phyloP scores from a whole-genome alignment of 2,113 vertebrate genomes.

The Tragelaphus scriptus region DNA sequence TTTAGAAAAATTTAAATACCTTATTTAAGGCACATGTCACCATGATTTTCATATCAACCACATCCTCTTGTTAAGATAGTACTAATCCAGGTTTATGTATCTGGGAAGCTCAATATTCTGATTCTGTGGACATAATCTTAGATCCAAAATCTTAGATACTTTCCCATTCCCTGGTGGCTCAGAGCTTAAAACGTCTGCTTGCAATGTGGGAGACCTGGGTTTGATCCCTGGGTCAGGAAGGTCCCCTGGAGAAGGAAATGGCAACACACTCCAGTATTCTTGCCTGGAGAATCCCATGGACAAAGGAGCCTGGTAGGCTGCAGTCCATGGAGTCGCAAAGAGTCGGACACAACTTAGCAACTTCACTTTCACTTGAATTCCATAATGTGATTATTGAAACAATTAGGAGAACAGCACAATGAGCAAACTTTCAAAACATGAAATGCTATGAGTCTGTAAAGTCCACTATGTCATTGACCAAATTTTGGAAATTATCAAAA shows the following conservation, averaged over 20 bases:
- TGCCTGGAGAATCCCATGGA: no score
- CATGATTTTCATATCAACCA: neutral
- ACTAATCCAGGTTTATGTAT: neutral
- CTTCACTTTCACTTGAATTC: neutral
- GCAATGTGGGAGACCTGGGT: no score
- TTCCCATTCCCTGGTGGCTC: neutral
- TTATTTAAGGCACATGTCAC: neutral
- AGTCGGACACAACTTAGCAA: rapidly evolving
- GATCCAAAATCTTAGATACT: neutral
- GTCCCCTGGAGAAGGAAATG: no score
- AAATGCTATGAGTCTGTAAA: neutral
- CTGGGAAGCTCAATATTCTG: neutral
- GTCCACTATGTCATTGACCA: neutral
- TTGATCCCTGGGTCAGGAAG: no score
- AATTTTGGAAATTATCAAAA: neutral
- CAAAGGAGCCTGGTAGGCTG: no score
- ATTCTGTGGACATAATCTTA: neutral
- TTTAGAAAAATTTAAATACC: neutral
- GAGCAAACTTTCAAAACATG: neutral
- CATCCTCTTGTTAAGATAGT: neutral
- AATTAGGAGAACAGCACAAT: neutral
- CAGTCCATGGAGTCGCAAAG: no score
- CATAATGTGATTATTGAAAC: neutral
- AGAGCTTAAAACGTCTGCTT: no score
- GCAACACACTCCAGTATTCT: no score